Conservation (phyloP, 2,888 invertebrate genomes). For the Microctonus aethiopoides region DNA sequence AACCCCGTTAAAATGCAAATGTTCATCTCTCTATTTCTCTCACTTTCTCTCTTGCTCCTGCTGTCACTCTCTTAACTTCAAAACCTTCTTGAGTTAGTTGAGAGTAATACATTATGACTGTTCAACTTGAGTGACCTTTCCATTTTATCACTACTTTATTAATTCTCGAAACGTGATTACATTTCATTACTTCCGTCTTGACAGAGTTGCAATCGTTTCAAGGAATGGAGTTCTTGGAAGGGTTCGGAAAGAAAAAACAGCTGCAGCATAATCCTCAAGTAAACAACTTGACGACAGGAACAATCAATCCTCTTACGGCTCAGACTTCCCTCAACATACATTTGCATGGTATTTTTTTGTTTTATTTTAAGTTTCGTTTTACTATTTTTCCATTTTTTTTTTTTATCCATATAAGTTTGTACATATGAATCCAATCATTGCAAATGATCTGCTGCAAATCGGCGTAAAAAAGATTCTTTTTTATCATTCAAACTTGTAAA, state of each 20-base stretch:
- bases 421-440: too few relatives aligned
- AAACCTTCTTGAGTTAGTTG: slow-evolving; percentile 7
- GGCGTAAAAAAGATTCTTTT: too few relatives aligned
- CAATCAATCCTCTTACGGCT: slow-evolving; percentile 61
- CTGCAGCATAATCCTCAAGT: slow-evolving; percentile 48
- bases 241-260: slow-evolving; percentile 65
- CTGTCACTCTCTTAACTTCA: background rate
- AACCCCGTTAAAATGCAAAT: slow-evolving; percentile 13
- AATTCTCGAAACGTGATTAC: slow-evolving; percentile 31
- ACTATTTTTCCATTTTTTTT: slow-evolving; percentile 26
- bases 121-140: slow-evolving; percentile 20
- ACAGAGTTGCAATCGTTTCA: slow-evolving; percentile 63
- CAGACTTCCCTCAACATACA: slow-evolving; percentile 64
- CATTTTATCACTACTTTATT: slow-evolving; percentile 27
- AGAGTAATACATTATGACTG: background rate
- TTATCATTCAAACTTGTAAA: too few relatives aligned
- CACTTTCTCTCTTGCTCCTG: background rate
- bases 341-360: slow-evolving; percentile 60
- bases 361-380: slow-evolving; percentile 27
- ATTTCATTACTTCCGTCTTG: slow-evolving; percentile 44
- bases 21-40: too few relatives aligned
- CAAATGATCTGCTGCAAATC: too few relatives aligned
- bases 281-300: slow-evolving; percentile 56
- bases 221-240: slow-evolving; percentile 67
- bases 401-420: slow-evolving; percentile 16